These are phyloP conservation scores for Tragelaphus oryx DNA, from an alignment of 2,797 vertebrate species.

Conservation along the genomic window DNA sequence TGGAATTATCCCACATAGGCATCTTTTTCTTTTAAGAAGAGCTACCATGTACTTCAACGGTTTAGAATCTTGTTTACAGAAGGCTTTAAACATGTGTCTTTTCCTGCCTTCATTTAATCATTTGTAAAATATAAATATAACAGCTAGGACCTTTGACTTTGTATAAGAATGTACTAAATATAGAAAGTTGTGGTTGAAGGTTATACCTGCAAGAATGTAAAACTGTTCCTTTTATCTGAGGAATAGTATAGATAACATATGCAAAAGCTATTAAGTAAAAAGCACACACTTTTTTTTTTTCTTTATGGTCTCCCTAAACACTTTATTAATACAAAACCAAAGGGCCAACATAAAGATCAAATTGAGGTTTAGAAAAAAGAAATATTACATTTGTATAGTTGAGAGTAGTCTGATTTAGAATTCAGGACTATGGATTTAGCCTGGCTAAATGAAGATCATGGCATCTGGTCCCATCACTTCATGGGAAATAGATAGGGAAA, in stretches of 20 bases:
- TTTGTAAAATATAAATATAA: neutral
- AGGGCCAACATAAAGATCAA: neutral
- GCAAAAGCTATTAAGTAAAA: neutral
- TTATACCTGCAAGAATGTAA: neutral
- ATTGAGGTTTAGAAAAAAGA: neutral
- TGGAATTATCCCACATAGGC: neutral
- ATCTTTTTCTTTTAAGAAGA: neutral
- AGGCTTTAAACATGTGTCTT: neutral
- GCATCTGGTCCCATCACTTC: too few species aligned
- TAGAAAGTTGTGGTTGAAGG: neutral
- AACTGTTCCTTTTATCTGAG: neutral
- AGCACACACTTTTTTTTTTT: neutral
- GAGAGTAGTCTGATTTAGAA: neutral
- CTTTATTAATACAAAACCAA: neutral
- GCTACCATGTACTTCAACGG: neutral
- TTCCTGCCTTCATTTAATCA: neutral
- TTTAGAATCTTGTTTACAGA: conserved; percentile 1
- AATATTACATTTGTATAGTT: neutral
- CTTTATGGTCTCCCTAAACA: neutral
- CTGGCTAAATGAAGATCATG: neutral
- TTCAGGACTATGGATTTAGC: neutral
- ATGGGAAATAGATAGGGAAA: too few species aligned
- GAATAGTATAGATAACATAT: neutral
- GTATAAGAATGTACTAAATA: neutral
- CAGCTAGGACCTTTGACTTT: neutral